Evolutionary conservation across 35 echinoderm and acorn worm genomes (phyloP), one percentile per base, ranked within the genome.

Genomic region (Heliocidaris erythrogramma): DNA sequence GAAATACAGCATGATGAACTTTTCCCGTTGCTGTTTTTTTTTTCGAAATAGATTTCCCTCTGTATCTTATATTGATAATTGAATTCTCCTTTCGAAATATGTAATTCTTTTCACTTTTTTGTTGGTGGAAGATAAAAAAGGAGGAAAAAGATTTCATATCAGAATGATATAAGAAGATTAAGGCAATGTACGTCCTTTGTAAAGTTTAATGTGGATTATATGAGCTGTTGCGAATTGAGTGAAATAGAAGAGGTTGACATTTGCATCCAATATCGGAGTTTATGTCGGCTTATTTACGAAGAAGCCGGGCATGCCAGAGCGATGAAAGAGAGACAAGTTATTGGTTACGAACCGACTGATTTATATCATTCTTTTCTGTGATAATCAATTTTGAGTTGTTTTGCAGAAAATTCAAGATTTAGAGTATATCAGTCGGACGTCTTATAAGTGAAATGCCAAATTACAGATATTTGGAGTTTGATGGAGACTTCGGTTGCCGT

Each of bases 311-410:
- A 78, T 78, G 65, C 18, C 21, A 27, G 2, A 78, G 65, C 65
- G 18, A 78, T 78, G 65, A 89, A 48, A 4, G 18, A 89, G 31
- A 21, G 87, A 89, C 87, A 89, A 89, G 87, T 31, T 89, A 89
- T 89, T 89, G 87, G 18, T n/a, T 89, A 5, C 87, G 47, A 89
- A 21, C 17, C 30, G 87, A 89, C 31, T 32, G 87, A 89, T 89
- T 89, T 32, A 35, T 47, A 27, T 89, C 47, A 47, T 89, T 89
- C 87, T 89, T 89, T 27, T 21, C 47, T 89, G 31, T 13, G 12
- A 48, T 89, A 48, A 89, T 89, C 87, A 89, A 89, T 89, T 89
- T 89, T 89, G 87, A 89, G 87, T 89, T 89, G 87, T 48, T 89
- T 89, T 78, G 65, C 65, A 21, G 65, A 78, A 78, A 78, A 78